Evolutionary conservation across 2,888 invertebrate genomes (phyloP), one percentile per base, ranked within the genome.

Genomic region (Lomographa bimaculata): DNA sequence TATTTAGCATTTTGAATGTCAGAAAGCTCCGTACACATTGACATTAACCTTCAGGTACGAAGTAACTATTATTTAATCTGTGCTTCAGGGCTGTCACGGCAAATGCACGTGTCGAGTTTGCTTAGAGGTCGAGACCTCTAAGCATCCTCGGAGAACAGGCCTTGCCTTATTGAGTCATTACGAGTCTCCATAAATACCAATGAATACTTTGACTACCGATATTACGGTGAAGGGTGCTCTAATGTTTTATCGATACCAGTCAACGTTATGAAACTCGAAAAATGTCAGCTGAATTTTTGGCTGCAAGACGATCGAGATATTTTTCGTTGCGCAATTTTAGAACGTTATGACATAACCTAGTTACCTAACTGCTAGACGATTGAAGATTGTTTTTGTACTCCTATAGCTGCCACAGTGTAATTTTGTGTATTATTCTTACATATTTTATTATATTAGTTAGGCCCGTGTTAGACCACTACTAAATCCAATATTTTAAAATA

Each of bases 131-230:
- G 41, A 43, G 50, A 50, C 53, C 50, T 48, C 51, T 37, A 44
- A 38, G 39, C 28, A 47, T 43, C 26, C 46, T 33, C 28, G 16
- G 36, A 33, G 21, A 14, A 28, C 26, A 40, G 40, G 34, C 39
- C 45, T 37, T 23, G 44, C 45, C 43, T 49, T 50, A 57, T 57
- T 50, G 52, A 52, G 49, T 47, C 50, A 49, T 52, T 46, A 54
- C 44, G 47, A 41, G 39, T 20, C 46, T 37, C 35, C 46, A 49
- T 50, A 54, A 48, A 51, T 54, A 54, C 47, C 51, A 45, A 41
- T 54, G 43, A 54, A 40, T 46, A 48, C 47, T 46, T 43, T 41
- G 38, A 42, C 44, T 42, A 29, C 46, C 41, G 46, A 38, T 41
- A 44, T 44, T 41, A 34, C 39, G 44, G 26, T 39, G 25, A 34